Base-by-base conservation (phyloP, 2,113 vertebrate species). In the Hydrolagus affinis region DNA sequence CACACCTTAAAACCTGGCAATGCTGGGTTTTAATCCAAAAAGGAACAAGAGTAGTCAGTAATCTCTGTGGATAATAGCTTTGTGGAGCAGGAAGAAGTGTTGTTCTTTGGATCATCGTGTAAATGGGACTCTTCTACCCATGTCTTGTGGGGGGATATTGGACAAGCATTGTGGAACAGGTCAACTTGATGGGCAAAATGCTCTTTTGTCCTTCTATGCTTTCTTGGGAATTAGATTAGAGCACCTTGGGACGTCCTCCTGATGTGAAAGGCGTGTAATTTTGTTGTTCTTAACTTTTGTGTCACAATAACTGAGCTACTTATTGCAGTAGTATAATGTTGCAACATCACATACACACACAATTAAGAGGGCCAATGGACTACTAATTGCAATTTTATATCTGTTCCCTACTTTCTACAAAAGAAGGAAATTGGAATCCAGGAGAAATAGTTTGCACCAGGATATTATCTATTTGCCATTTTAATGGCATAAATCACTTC, bases 391-490 rank as follows among this genome's bases (percentile, higher is more conserved):
- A 83, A 83, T 83, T 83, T 64, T 2, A 28, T 32, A 66, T 83
- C 78, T 28, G 66, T 83, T 28, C 66, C 66, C 60, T 83, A 3
- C 28, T 21, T 66, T 25, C 10, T 80, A 64, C 11, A 66, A 62
- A 83, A 60, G 60, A 83, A 83, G 28, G 59, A 69, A 83, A 64
- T 9, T 10, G 62, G 15, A 28, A 64, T 80, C 77, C 59, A 80
- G 64, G 77, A 64, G 77, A 64, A 64, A 30, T 59, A 8, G 11
- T 83, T 83, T 83, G 59, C 66, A 83, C 66, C 25, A 66, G 30
- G 78, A 60, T 60, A 83, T 30, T 83, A 66, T 83, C 60, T 62
- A 83, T 83, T 83, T 83, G 78, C 78, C 66, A 83, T 30, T 83
- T 83, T 66, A 68, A 28, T 62, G 4, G 60, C 62, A 64, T 9